Base-by-base conservation (phyloP, 2,888 invertebrate genomes). In the Leptura quadrifasciata region DNA sequence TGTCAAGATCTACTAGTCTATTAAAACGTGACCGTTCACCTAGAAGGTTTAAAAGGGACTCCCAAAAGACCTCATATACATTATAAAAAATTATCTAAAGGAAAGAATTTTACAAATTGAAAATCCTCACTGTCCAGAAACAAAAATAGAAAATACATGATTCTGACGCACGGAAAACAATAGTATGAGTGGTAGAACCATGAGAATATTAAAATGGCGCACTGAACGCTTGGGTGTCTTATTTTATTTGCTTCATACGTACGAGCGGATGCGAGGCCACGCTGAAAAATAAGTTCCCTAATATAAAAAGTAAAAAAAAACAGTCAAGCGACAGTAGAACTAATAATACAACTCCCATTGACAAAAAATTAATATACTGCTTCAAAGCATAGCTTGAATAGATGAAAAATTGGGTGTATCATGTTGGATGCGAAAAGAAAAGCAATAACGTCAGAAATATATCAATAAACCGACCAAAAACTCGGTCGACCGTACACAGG, bases 381-480 rank as follows among this genome's bases (percentile, higher is more conserved):
- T 58, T 65, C 47, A 31, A 67, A 60, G 75, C 73, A 70, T 74
- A 68, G 74, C 72, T 70, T 77, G 74, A 78, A 81, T 79, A 74
- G 75, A 79, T 81, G 82, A 81, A 81, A 81, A 76, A 81, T 81
- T 71, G 79, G 47, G 64, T 68, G 64, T 76, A 79, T 81, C 80
- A 78, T 79, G 76, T 58, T 64, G 77, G 77, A 80, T 77, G 60
- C 75, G 76, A 79, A 83, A 83, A 82, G 82, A 82, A 84, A 84
- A 81, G 84, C 82, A 83, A 82, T 84, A 84, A 82, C 80, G 81
- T 78, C 81, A 77, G 77, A 83, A 83, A 83, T 81, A 81, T 83
- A 81, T 83, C 82, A 83, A 83, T 83, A 82, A 83, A 79, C 79
- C 74, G 79, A 65, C 81, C 80, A 81, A 83, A 81, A 81, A 81